Evolutionary conservation across 2,113 vertebrate genomes (phyloP).

Genomic region (Vombatus ursinus): DNA sequence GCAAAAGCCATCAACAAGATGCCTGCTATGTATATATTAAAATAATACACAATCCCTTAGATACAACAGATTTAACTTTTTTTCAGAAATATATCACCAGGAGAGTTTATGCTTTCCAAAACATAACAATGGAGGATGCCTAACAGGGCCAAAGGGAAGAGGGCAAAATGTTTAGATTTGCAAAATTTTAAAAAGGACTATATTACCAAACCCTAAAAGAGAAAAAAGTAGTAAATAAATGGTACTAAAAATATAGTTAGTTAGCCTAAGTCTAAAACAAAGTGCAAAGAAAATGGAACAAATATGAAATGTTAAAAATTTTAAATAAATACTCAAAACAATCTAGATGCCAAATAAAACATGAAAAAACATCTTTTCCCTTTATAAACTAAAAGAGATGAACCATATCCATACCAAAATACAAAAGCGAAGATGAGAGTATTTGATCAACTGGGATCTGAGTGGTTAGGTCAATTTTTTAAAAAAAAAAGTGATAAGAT

Average conservation of each 20-base stretch:
- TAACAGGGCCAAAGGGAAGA: background rate
- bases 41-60: background rate
- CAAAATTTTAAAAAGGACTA: conserved; percentile 47
- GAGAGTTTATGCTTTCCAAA: background rate
- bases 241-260: background rate
- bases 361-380: background rate
- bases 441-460: conserved; percentile 10
- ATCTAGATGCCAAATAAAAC: conserved; percentile 10
- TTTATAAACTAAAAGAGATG: background rate
- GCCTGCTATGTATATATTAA: background rate
- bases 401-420: background rate
- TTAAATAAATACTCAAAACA: conserved; percentile 26
- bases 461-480: background rate
- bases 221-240: background rate
- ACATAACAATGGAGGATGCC: background rate
- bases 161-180: background rate
- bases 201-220: background rate
- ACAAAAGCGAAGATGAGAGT: conserved; percentile 3
- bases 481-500: background rate
- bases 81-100: background rate
- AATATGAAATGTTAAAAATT: conserved; percentile 8
- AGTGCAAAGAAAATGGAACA: background rate
- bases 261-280: background rate
- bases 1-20: background rate
- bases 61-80: background rate